Conservation (phyloP, 2,797 vertebrate genomes). For the Chiroxiphia lanceolata region DNA sequence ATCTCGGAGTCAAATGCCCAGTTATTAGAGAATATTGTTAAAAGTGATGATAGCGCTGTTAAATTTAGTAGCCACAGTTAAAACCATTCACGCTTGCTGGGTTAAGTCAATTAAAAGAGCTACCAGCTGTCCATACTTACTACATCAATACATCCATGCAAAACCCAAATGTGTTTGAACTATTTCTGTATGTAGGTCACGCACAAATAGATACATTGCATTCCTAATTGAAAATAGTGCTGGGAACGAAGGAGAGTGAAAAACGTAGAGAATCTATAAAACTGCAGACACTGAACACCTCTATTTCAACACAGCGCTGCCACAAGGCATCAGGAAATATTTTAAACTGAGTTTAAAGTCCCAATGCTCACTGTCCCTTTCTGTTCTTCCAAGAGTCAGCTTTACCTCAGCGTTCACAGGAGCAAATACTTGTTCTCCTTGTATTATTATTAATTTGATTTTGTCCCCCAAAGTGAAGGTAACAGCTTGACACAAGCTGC, state of each 20-base stretch:
- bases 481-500: background rate
- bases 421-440: background rate
- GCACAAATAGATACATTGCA: background rate
- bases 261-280: background rate
- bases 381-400: background rate
- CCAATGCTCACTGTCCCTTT: background rate
- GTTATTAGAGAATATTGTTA: background rate
- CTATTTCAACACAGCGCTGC: background rate
- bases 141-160: slow-evolving; percentile 7
- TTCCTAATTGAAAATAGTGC: accelerated
- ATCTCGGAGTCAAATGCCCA: background rate
- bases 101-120: slow-evolving; percentile 17
- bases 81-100: background rate
- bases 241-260: background rate
- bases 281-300: background rate
- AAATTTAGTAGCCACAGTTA: slow-evolving; percentile 11
- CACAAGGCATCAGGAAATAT: background rate
- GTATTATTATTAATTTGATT: background rate
- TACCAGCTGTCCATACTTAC: slow-evolving; percentile 2
- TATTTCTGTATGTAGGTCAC: slow-evolving; percentile 30
- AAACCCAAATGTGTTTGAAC: background rate
- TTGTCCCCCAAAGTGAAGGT: background rate
- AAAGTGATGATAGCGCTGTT: background rate
- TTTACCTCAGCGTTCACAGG: background rate
- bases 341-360: background rate